Base-by-base conservation (phyloP, 2,113 vertebrate genomes). In the Myxocyprinus asiaticus region DNA sequence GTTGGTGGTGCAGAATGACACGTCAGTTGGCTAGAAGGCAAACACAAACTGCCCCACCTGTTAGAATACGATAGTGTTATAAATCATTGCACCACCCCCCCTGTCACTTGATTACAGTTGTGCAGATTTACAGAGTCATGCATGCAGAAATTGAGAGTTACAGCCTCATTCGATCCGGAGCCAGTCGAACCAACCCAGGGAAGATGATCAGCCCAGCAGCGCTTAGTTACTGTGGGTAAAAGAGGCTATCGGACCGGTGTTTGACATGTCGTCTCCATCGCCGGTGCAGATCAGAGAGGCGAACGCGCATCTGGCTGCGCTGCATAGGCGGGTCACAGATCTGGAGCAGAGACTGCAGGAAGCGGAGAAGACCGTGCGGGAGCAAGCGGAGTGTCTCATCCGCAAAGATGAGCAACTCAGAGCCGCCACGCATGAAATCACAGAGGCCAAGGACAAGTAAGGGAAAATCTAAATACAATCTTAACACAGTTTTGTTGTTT, bases 281-380 rank as follows among this genome's bases (percentile, higher is more conserved):
- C 86, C 92, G 11, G 82, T 93, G 14, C 92, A 94, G 81, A 94
- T 95, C 61, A 90, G 92, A 11, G 93, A 95, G 82, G 94, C 93
- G 1, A 94, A 95, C 78, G 94, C 91, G 1, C 93, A 94, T 84
- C 81, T 95, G 85, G 91, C 88, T 7, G 93, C 93, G 4, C 84
- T 95, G 50, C 91, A 94, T 83, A 83, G 87, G 22, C 89, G 91
- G 9, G 93, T 91, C 7, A 82, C 88, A 1, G 91, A 94, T 68
- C 87, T 95, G 76, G 94, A 94, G 87, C 86, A 83, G 4, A 88
- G 88, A 58, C 86, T 94, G 75, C 87, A 89, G 6, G 90, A 87
- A 2, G 91, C 93, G 0, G 93, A 94, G 88, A 85, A 87, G 64
- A 94, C 90, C 0, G 86, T 94, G 78, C 86, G 90, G n/a, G 89